Percentiles rank a stretch among this genome's conserved stretches.
phyloP scores from a whole-genome alignment of 1,140 invertebrate species.

The Drosophila kanapiae region DNA sequence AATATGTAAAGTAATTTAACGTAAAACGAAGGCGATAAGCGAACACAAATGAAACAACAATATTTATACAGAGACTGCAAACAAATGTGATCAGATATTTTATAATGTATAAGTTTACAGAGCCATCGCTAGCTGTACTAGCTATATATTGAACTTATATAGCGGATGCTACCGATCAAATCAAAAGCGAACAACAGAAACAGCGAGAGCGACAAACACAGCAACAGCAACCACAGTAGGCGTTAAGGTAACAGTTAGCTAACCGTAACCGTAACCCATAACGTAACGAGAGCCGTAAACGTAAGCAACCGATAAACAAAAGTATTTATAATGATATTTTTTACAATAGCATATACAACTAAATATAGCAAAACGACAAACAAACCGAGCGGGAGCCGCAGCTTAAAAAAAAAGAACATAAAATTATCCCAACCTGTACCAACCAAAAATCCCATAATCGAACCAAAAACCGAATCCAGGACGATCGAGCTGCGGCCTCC shows the following conservation, averaged over 20 bases:
- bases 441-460: background rate
- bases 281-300: constrained; percentile 63
- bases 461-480: background rate
- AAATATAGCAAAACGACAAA: constrained; percentile 79
- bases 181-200: constrained; percentile 61
- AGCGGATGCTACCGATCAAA: constrained; percentile 69
- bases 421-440: background rate
- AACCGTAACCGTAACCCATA: constrained; percentile 47
- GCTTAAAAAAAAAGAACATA: constrained; percentile 9
- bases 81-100: constrained; percentile 86
- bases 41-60: constrained; percentile 74
- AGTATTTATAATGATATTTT: constrained; percentile 82
- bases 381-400: constrained; percentile 68
- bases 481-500: constrained; percentile 49
- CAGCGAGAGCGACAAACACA: constrained; percentile 59
- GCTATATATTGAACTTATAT: constrained; percentile 39
- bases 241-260: constrained; percentile 52
- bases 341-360: constrained; percentile 82
- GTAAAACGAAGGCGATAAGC: constrained; percentile 55
- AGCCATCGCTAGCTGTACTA: constrained; percentile 60
- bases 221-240: constrained; percentile 63
- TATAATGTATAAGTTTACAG: constrained; percentile 84
- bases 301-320: constrained; percentile 66
- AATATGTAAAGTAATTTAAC: constrained; percentile 68
- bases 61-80: constrained; percentile 85